These are phyloP conservation scores for Cydia pomonella DNA, from an alignment of 1,140 invertebrate species.

Conservation along the genomic window DNA sequence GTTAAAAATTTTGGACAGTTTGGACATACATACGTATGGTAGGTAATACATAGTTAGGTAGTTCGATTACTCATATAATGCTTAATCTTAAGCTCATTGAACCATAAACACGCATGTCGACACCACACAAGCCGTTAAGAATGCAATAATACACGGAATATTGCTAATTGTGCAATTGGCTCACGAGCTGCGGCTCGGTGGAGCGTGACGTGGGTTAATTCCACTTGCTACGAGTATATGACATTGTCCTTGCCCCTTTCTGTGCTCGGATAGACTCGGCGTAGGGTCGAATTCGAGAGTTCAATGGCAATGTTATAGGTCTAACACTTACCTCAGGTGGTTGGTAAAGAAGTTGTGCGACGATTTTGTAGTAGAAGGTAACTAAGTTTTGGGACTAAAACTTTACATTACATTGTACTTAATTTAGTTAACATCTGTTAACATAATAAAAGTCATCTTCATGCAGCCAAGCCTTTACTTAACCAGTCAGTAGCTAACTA, in stretches of 20 bases:
- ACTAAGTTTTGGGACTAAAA: no score
- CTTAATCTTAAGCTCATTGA: not conserved
- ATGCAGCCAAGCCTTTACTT: no score
- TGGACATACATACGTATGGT: no score
- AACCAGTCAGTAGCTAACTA: no score
- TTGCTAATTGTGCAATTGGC: constrained; percentile 25
- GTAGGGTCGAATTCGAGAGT: not conserved
- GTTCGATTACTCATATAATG: not conserved
- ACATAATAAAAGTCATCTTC: no score
- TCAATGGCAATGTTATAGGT: not conserved
- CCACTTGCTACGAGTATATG: constrained; percentile 14
- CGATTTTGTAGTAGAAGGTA: no score
- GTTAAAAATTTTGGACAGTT: no score
- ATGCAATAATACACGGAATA: constrained; percentile 24
- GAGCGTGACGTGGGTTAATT: constrained; percentile 25
- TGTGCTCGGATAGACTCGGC: constrained; percentile 2
- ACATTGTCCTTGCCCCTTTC: constrained; percentile 24
- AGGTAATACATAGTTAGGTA: no score
- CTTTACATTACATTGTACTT: no score
- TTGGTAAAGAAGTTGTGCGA: no score
- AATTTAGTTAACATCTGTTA: no score
- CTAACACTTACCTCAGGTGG: no score
- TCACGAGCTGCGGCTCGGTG: constrained; percentile 18
- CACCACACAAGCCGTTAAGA: not conserved
- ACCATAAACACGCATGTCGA: not conserved